Percentiles rank a stretch among this genome's conserved stretches.
phyloP scores from a whole-genome alignment of 2,797 vertebrate species.

The Gephyroberyx darwinii region DNA sequence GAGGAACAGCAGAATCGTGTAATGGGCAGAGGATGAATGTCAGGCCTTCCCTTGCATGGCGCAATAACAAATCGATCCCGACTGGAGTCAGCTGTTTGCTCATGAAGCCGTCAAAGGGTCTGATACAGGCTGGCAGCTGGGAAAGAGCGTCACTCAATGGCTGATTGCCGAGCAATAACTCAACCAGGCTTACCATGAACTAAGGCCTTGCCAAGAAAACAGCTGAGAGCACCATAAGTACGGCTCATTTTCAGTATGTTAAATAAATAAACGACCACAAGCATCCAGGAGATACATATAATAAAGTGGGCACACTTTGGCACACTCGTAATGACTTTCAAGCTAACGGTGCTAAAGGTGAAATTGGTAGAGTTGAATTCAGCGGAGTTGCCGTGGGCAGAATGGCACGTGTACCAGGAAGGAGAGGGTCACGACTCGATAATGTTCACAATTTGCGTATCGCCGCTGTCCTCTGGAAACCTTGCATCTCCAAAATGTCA shows the following conservation, averaged over 20 bases:
- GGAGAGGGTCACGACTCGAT: not conserved
- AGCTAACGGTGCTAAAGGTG: not conserved
- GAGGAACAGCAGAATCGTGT: slow-evolving; percentile 35
- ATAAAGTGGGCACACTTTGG: slow-evolving; percentile 19
- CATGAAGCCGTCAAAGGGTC: slow-evolving; percentile 42
- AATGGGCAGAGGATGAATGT: slow-evolving; percentile 29
- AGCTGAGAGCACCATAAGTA: slow-evolving; percentile 50
- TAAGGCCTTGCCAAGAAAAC: slow-evolving; percentile 41
- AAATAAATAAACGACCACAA: slow-evolving; percentile 32
- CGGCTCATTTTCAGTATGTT: slow-evolving; percentile 31
- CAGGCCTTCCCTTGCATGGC: slow-evolving; percentile 15
- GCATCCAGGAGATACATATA: slow-evolving; percentile 22
- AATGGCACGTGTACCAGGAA: not conserved
- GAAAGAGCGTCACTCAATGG: slow-evolving; percentile 39
- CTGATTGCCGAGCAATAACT: slow-evolving; percentile 34
- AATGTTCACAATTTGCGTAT: not conserved
- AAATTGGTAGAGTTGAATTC: not conserved
- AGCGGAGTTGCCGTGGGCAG: not conserved
- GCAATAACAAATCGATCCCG: slow-evolving; percentile 53
- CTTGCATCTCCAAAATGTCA: too few relatives aligned
- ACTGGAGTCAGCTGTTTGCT: slow-evolving; percentile 56
- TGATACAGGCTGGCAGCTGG: slow-evolving; percentile 47
- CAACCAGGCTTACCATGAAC: slow-evolving; percentile 27
- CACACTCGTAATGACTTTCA: slow-evolving; percentile 7
- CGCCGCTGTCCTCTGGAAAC: too few relatives aligned